A percentile compares a stretch with the other conserved stretches of the same genome.
Conservation (phyloP, 2,113 vertebrate species). For the Acanthisitta chloris region DNA sequence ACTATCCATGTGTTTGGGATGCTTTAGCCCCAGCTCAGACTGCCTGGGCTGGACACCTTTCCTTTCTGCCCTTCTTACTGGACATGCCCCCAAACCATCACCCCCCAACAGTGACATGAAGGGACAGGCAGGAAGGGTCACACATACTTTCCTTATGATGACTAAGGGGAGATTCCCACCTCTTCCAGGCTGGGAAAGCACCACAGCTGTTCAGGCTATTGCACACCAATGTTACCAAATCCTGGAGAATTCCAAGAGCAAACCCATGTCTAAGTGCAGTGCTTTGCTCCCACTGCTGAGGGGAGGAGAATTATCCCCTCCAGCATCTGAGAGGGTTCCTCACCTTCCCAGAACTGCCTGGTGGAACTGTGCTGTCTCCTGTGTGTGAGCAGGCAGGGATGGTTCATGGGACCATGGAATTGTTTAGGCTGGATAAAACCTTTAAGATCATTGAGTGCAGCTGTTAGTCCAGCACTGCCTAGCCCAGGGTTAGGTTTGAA, state of each 20-base stretch:
- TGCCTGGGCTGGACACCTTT: not conserved
- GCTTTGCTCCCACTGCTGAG: not conserved
- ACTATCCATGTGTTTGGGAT: fast-evolving
- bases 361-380: not conserved
- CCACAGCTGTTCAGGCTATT: fast-evolving
- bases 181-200: not conserved
- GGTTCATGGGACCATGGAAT: not conserved
- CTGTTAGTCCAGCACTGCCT: not conserved
- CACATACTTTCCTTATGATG: not conserved
- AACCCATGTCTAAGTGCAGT: not conserved
- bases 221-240: not conserved
- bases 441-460: not conserved
- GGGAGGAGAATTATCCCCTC: not conserved
- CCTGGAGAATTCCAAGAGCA: not conserved
- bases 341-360: not conserved
- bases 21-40: no score
- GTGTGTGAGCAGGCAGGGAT: not conserved
- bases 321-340: not conserved
- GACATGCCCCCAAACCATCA: not conserved
- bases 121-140: not conserved
- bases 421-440: not conserved
- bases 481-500: not conserved
- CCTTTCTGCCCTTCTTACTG: not conserved
- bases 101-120: fast-evolving
- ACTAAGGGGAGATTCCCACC: not conserved